Base-by-base conservation (phyloP, 2,888 invertebrate species). In the Pyrrhopygopsis socrates region DNA sequence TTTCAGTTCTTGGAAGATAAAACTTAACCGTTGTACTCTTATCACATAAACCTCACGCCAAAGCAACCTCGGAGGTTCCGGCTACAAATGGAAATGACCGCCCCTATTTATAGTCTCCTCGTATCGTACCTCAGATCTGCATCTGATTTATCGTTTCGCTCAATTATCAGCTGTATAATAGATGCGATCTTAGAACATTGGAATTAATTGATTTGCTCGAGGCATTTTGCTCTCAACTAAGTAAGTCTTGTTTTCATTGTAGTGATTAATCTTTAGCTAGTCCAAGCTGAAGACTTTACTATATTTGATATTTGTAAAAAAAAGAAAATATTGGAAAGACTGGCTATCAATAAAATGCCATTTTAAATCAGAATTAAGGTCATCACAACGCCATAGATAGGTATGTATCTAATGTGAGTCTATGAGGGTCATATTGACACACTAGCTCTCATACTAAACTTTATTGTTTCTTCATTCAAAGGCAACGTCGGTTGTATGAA, bases 41-140 rank as follows among this genome's bases (percentile, higher is more conserved):
- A 54, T 4, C 20, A 0, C 63, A 77, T 83, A 67, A 70, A 1
- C 79, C 85, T 80, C 80, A 80, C 58, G 50, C 67, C 74, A 86
- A 90, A 91, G 85, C 83, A 82, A 80, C 82, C 86, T 75, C 67
- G 71, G 83, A 24, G 63, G 75, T 80, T 84, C 86, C 81, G 86
- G 87, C 87, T 90, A 92, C 93, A 91, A 93, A 93, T 94, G 93
- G 93, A 93, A 94, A 93, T 94, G 93, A 89, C 93, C 88, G 81
- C 81, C 86, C 85, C 89, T 91, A 93, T 93, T 93, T 92, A 92
- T 90, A 93, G 92, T 74, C 65, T 45, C 34, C 50, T 67, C 65
- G 81, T 74, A 81, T 74, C 81, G 67, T 58, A 38, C 58, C 74
- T 81, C 29, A n/a, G 73, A 81, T 81, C 54, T 50, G 63, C 71